Evolutionary conservation across 2,797 vertebrate genomes (phyloP).

Genomic region (Coregonus suidteri): DNA sequence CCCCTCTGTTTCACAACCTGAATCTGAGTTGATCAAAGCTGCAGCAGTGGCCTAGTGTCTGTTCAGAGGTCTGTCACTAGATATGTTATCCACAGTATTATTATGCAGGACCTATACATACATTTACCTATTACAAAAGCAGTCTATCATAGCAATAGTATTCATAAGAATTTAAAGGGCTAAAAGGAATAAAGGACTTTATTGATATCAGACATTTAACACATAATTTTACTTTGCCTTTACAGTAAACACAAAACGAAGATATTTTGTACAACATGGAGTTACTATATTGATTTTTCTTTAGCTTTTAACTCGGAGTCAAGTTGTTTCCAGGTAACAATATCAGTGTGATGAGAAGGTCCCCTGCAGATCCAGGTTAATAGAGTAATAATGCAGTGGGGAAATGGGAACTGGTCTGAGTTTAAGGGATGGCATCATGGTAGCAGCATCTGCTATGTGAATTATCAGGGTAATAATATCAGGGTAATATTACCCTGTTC

Average conservation of each 20-base stretch:
- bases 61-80: background rate
- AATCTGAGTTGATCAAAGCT: background rate
- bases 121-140: no score
- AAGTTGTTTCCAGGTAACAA: no score
- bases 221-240: no score
- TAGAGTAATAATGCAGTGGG: background rate
- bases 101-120: no score
- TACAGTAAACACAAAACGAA: no score
- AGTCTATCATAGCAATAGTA: no score
- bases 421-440: background rate
- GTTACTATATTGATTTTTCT: no score
- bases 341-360: background rate
- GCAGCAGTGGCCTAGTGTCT: background rate
- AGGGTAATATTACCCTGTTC: background rate
- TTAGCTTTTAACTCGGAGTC: no score
- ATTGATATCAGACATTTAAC: no score
- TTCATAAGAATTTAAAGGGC: no score
- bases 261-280: no score
- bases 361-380: background rate
- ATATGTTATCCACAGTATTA: background rate
- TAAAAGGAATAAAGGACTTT: no score
- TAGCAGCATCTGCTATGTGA: conserved; percentile 31
- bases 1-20: background rate
- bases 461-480: background rate
- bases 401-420: background rate